A percentile compares a stretch with the other conserved stretches of the same genome.
Evolutionary conservation across 2,797 vertebrate species (phyloP).

Genomic region (Melanotaenia maccullochi): DNA sequence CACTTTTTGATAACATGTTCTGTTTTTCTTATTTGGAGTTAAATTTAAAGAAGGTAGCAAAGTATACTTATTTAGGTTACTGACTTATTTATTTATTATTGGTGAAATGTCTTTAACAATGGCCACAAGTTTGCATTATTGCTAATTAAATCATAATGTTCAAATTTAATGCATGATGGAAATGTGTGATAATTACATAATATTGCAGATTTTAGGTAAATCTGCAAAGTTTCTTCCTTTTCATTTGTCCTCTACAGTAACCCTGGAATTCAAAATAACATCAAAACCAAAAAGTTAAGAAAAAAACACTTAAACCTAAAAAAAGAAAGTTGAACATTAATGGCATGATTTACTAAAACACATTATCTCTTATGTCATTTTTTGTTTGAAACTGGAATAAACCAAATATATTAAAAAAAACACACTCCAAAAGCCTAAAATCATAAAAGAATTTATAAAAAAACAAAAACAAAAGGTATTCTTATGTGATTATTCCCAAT

Average conservation of each 20-base stretch:
- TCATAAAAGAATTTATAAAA: too few relatives aligned
- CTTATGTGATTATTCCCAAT: too few relatives aligned
- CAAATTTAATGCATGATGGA: too few relatives aligned
- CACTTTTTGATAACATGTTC: neutral
- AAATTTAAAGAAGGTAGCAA: neutral
- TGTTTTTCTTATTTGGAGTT: neutral
- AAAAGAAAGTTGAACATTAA: neutral
- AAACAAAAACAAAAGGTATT: too few relatives aligned
- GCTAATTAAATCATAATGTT: too few relatives aligned
- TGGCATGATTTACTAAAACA: neutral
- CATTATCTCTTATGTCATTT: neutral
- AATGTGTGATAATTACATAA: too few relatives aligned
- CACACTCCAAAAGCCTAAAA: too few relatives aligned
- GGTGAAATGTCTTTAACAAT: too few relatives aligned
- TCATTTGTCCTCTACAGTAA: neutral
- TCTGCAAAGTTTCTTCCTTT: neutral
- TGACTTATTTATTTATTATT: too few relatives aligned
- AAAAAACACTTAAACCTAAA: neutral
- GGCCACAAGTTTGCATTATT: too few relatives aligned
- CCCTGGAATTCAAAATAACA: neutral
- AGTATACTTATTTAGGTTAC: neutral
- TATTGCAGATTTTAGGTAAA: too few relatives aligned
- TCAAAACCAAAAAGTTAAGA: neutral
- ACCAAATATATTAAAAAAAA: neutral
- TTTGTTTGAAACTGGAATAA: too few relatives aligned